A percentile compares a stretch with the other conserved stretches of the same genome.
These are phyloP conservation scores for Dolichomitus sp. DNA, from an alignment of 2,888 invertebrate species.

Conservation along the genomic window DNA sequence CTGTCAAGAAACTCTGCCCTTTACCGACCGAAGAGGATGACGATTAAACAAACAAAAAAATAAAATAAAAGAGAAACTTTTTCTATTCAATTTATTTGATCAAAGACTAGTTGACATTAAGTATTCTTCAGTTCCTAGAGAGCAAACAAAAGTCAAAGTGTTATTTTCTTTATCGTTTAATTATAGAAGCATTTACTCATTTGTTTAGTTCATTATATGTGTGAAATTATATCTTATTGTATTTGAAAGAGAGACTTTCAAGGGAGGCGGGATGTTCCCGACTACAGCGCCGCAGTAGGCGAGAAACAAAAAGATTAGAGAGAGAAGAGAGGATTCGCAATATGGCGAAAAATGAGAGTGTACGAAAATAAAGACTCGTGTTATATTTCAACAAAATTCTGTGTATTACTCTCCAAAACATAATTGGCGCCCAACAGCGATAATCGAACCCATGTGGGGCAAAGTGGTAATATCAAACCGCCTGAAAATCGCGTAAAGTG, in stretches of 20 bases:
- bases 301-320: not conserved
- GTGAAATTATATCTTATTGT: not conserved
- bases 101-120: not conserved
- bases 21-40: constrained; percentile 57
- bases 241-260: constrained; percentile 13
- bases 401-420: not conserved
- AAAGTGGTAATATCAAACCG: constrained; percentile 25
- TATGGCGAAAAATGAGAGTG: no score
- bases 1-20: constrained; percentile 70
- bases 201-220: not conserved
- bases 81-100: not conserved
- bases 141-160: not conserved
- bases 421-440: constrained; percentile 38
- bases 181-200: constrained; percentile 9
- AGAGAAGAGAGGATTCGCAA: no score
- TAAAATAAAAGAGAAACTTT: not conserved
- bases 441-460: constrained; percentile 46
- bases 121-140: not conserved
- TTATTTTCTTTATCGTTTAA: not conserved
- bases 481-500: constrained; percentile 31
- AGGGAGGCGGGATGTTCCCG: constrained; percentile 27
- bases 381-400: not conserved
- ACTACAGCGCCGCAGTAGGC: constrained; percentile 5
- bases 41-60: not conserved
- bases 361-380: no score